Evolutionary conservation across 2,797 vertebrate genomes (phyloP).

Genomic region (Bovichtus diacanthus): DNA sequence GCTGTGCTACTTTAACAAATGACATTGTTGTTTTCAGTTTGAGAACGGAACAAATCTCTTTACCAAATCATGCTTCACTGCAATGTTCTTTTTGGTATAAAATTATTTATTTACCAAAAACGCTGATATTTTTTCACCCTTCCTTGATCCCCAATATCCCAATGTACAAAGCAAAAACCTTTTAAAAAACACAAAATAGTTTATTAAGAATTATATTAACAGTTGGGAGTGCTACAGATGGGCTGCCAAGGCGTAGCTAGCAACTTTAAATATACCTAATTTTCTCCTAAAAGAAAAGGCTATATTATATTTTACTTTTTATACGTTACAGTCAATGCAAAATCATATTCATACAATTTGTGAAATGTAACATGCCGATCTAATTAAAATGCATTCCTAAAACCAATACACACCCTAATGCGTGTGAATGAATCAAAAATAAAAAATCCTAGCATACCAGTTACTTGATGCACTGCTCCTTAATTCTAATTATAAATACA

Average conservation of each 20-base stretch:
- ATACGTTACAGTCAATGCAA: no score
- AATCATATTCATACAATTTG: no score
- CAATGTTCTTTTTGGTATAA: background rate
- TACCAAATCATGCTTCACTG: background rate
- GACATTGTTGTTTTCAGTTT: background rate
- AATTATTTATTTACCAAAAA: no score
- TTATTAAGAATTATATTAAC: background rate
- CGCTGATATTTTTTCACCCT: no score
- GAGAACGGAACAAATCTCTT: background rate
- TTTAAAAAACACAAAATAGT: no score
- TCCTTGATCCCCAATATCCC: no score
- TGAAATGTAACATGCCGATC: no score
- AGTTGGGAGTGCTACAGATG: background rate
- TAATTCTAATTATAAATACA: background rate
- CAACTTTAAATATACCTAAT: background rate
- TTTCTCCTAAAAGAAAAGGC: background rate
- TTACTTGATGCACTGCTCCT: background rate
- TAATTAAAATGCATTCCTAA: background rate
- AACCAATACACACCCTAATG: background rate
- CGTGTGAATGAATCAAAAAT: background rate
- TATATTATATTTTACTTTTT: no score
- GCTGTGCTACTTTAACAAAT: conserved; percentile 9
- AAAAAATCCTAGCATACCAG: no score
- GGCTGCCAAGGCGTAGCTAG: background rate
- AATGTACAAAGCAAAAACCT: no score